These are phyloP conservation scores for Palythoa grandiflora DNA, from an alignment of 92 coral and sea anemone genomes.

Conservation along the genomic window DNA sequence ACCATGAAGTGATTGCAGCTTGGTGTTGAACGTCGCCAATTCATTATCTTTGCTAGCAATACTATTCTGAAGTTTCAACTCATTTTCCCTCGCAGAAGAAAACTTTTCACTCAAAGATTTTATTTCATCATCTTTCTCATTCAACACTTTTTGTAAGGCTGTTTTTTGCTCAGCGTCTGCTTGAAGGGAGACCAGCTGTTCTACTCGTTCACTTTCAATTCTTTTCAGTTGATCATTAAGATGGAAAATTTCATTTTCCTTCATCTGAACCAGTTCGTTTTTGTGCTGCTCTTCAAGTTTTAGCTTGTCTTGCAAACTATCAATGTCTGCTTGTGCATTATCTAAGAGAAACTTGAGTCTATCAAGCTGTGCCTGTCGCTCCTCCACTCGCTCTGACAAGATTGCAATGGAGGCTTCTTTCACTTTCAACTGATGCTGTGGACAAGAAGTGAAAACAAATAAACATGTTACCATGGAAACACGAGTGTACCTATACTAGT, in stretches of 20 bases:
- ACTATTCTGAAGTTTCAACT: constrained; percentile 3
- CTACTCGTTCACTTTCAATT: constrained; percentile 63
- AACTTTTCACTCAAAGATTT: constrained; percentile 25
- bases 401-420: constrained; percentile 66
- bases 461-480: neutral
- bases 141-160: constrained; percentile 23
- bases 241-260: constrained; percentile 58
- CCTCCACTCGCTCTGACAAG: constrained; percentile 62
- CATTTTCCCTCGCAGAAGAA: constrained; percentile 1
- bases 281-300: constrained; percentile 52
- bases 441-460: neutral
- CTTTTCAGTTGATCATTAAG: constrained; percentile 61
- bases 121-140: constrained; percentile 33
- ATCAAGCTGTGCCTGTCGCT: constrained; percentile 62
- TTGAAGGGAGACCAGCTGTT: constrained; percentile 65
- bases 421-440: constrained; percentile 57
- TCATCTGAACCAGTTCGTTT: constrained; percentile 52
- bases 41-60: constrained; percentile 20
- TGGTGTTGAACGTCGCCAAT: constrained; percentile 29
- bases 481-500: neutral
- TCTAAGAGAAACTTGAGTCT: constrained; percentile 52
- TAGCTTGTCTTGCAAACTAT: constrained; percentile 53
- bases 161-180: constrained; percentile 46
- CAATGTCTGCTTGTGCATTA: constrained; percentile 53
- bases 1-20: constrained; percentile 59